A percentile compares a stretch with the other conserved stretches of the same genome.
Conservation (phyloP, 2,888 invertebrate species). For the Parnassius mnemosyne region DNA sequence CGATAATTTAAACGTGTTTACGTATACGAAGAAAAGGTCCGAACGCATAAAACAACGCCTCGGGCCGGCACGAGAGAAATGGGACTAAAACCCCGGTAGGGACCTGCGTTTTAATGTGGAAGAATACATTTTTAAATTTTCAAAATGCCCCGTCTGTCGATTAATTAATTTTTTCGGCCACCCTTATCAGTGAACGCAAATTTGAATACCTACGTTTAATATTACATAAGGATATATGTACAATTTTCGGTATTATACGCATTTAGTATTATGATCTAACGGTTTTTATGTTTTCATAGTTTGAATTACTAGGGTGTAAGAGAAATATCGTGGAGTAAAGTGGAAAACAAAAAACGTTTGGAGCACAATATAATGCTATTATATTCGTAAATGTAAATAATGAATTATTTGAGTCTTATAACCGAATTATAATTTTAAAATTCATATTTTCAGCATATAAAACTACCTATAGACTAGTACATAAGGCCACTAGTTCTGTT, state of each 20-base stretch:
- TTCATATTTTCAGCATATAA: no score
- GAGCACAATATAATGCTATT: no score
- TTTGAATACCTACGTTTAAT: conserved; percentile 27
- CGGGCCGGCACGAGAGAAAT: conserved; percentile 40
- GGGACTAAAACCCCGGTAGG: conserved; percentile 31
- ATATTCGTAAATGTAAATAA: no score
- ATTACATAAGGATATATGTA: background rate
- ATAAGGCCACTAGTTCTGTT: no score
- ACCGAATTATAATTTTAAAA: no score
- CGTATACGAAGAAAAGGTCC: conserved; percentile 31
- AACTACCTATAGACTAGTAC: no score
- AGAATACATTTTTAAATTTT: conserved; percentile 52
- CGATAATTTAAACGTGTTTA: conserved; percentile 62
- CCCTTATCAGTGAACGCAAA: conserved; percentile 28
- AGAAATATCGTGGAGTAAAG: no score
- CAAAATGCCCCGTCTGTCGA: conserved; percentile 36
- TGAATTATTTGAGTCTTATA: no score
- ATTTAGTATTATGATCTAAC: background rate
- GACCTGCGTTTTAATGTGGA: conserved; percentile 37
- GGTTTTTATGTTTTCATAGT: no score
- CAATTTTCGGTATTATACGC: background rate
- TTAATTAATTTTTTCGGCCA: conserved; percentile 29
- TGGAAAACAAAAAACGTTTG: no score
- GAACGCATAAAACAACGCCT: conserved; percentile 35
- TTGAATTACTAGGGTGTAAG: no score